Base-by-base conservation (phyloP, 2,888 invertebrate genomes). In the Urechis unicinctus region DNA sequence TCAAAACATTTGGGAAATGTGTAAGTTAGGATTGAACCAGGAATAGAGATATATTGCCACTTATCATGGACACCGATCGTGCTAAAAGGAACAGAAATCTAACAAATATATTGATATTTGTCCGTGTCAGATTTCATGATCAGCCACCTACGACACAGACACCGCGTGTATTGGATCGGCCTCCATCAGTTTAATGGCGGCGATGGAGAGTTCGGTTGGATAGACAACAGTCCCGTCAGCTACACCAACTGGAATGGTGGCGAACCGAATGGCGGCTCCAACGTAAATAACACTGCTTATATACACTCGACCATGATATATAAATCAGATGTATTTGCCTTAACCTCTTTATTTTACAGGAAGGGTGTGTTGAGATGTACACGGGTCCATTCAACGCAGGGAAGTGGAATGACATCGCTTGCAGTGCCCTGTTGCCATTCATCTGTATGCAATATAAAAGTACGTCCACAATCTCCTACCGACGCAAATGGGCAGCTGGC, bases 201-300 rank as follows among this genome's bases (percentile, higher is more conserved):
- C 22, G 43, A 42, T 25, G 45, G 47, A 3, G 29, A 54, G 42
- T 59, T 62, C 1, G 22, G 25, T 5, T 69, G 68, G 68, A 48
- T 57, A 9, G 68, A 68, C 60, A 69, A 70, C 56, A 62, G 64
- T 22, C 68, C 68, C 24, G 45, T 64, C 1, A 61, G 58, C 0
- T 71, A 64, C 60, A 67, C 66, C 2, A 68, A 67, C 65, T 72
- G 68, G 66, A 67, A 64, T 6, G 48, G 54, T 3, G 62, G 62
- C 2, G 68, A 72, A 58, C 72, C 72, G 1, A 67, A 67, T 46
- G 56, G 56, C n/a, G 56, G 53, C 17, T 9, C 13, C 24, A 26
- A 36, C 22, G 56, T 56, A 30, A 43, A 51, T 36, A 31, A 17
- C 53, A 21, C 6, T 22, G 21, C n/a, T 2, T 49, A 21, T 17